Evolutionary conservation across 2,888 invertebrate genomes (phyloP), one percentile per base, ranked within the genome.

Genomic region (Galerucella calmariensis): DNA sequence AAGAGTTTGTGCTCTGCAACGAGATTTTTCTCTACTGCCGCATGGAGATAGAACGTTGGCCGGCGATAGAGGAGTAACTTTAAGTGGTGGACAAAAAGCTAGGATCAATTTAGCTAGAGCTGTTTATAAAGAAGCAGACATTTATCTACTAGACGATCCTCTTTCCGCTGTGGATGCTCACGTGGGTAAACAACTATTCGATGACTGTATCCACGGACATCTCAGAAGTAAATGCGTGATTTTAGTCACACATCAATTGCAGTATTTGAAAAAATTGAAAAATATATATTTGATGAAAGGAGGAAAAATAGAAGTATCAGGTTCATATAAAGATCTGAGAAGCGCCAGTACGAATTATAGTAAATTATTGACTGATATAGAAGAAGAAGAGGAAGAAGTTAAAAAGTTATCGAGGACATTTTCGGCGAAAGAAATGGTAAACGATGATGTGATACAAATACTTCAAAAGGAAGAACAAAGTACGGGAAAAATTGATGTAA

Each of bases 71-170:
- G 94, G 94, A 6, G 90, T 92, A 3, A 91, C 91, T 72, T 86
- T 95, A 51, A 93, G 93, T 84, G 94, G 92, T 83, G 94, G 96
- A 5, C 97, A 97, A 85, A 92, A 94, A 79, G 96, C 97, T 0
- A 91, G 97, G 77, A 94, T 97, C 69, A 95, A 94, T 69, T 89
- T 97, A 58, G 96, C 95, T 0, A 91, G 97, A 79, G 93, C 95
- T 0, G 91, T 96, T 1, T 97, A 96, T 87, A 92, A 93, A 67
- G 92, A 95, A 71, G 92, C 95, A 0, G 95, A 95, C 78, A 93
- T 97, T 77, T 97, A 96, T 84, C 87, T 97, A 12, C 88, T 97
- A 68, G 97, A 97, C 85, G 97, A 97, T 88, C 97, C 97, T 0
- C 88, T 97, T 44, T 94, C 95, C 77, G 97, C 97, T 0, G 97